Evolutionary conservation across 1,140 invertebrate species (phyloP).

Genomic region (Mylabris phalerata): DNA sequence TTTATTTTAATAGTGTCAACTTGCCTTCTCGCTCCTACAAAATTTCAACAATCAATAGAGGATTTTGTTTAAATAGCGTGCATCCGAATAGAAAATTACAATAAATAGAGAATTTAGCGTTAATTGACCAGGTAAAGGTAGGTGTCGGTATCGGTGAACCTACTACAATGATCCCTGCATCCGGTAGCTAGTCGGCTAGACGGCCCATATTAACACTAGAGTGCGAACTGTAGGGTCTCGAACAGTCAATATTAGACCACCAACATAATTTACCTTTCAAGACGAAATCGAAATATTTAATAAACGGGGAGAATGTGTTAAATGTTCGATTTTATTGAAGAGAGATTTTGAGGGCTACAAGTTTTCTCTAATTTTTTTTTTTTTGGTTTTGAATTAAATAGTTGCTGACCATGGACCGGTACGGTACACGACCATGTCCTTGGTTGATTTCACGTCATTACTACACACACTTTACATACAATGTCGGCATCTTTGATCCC

Average conservation of each 20-base stretch:
- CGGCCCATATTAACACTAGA: slow-evolving; percentile 10
- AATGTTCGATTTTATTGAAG: neutral
- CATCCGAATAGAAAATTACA: neutral
- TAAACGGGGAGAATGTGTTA: neutral
- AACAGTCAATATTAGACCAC: slow-evolving; percentile 5
- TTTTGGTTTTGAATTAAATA: neutral
- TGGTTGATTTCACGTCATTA: slow-evolving; percentile 9
- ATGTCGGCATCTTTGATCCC: slow-evolving; percentile 15
- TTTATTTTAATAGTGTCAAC: too few relatives aligned
- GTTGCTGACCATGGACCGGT: slow-evolving; percentile 4
- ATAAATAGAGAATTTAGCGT: neutral
- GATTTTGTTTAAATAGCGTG: neutral
- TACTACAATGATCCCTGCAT: slow-evolving; percentile 7
- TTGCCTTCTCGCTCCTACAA: neutral
- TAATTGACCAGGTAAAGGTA: slow-evolving; percentile 15
- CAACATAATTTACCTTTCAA: neutral
- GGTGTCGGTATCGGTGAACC: slow-evolving; percentile 7
- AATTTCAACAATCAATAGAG: neutral
- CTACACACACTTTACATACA: slow-evolving; percentile 4
- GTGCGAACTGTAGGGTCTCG: slow-evolving; percentile 14
- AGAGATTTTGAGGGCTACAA: too few relatives aligned
- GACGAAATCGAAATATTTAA: neutral
- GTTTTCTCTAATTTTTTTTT: too few relatives aligned
- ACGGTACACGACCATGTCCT: slow-evolving; percentile 9
- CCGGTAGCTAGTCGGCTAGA: slow-evolving; percentile 15